phyloP scores from a whole-genome alignment of 1,140 invertebrate species.

The Pseudomyrmex flavicornis region DNA sequence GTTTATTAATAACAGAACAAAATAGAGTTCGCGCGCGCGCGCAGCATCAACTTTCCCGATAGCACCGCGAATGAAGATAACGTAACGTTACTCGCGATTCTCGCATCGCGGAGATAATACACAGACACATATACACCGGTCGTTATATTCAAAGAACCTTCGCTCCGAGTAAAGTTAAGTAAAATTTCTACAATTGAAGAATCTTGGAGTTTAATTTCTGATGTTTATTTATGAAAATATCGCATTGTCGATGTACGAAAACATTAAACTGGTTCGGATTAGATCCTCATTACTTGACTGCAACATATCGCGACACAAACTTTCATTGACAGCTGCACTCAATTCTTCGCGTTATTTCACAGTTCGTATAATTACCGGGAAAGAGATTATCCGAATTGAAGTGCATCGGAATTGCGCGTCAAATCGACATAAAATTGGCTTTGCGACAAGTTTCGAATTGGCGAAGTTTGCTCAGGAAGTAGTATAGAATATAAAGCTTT shows the following conservation, averaged over 20 bases:
- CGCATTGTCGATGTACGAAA: neutral
- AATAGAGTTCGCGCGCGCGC: slow-evolving; percentile 41
- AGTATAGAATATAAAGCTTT: neutral
- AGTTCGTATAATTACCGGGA: slow-evolving; percentile 45
- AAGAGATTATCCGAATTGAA: slow-evolving; percentile 45
- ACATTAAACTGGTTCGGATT: slow-evolving; percentile 6
- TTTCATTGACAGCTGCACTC: neutral
- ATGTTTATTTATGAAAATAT: slow-evolving; percentile 28
- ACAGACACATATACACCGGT: slow-evolving; percentile 7
- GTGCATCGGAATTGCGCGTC: slow-evolving; percentile 39
- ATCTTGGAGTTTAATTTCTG: slow-evolving; percentile 30
- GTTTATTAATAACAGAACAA: slow-evolving; percentile 67
- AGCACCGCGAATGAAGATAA: slow-evolving; percentile 37
- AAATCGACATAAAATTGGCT: slow-evolving; percentile 44
- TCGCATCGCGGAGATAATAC: slow-evolving; percentile 17
- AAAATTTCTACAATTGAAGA: slow-evolving; percentile 47
- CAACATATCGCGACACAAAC: slow-evolving; percentile 30
- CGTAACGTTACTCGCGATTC: slow-evolving; percentile 41
- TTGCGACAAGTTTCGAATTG: slow-evolving; percentile 41
- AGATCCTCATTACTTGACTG: slow-evolving; percentile 2
- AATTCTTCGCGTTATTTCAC: slow-evolving; percentile 36
- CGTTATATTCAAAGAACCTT: neutral
- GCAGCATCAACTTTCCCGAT: slow-evolving; percentile 13
- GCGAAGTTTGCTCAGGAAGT: slow-evolving; percentile 5
- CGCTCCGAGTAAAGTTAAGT: slow-evolving; percentile 39